Base-by-base conservation (phyloP, 2,888 invertebrate species). In the Macrosoma leucophasiata region DNA sequence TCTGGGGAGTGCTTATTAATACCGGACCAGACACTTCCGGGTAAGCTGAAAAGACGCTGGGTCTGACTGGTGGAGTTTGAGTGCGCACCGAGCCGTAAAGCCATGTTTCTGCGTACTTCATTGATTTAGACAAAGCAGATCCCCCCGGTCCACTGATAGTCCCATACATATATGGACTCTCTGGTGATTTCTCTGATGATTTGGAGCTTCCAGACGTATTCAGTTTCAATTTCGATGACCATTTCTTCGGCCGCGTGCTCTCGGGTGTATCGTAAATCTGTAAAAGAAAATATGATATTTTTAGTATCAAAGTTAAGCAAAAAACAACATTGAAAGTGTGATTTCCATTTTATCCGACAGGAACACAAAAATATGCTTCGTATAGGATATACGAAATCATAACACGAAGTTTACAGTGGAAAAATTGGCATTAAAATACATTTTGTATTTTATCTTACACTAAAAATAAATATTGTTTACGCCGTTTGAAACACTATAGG, bases 81-180 rank as follows among this genome's bases (percentile, higher is more conserved):
- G 81, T 85, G 54, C 91, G 84, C 1, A 92, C 90, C 19, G 92
- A 92, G 52, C 93, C 92, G 62, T 94, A 94, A 9, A 94, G 86
- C 94, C 94, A 94, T 33, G 93, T 91, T 61, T 94, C 92, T 19
- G 92, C 91, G 76, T 92, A 92, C 67, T 91, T 90, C 93, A 94
- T 93, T 59, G 93, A 92, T 67, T 92, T 91, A 37, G 92, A 91
- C 31, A 93, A 69, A n/a, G 91, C 88, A 55, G 90, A 90, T 41
- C 89, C 88, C 33, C 89, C 88, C 48, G 89, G 89, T 48, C 87
- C 87, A 42, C 76, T 74, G 46, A 84, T 73, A 13, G 84, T 84
- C 24, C 84, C 84, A 55, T 82, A 84, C 73, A 82, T 69, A 39
- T 76, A 79, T 38, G 81, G 75, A 43, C 75, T 79, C 41, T 81